A percentile compares a stretch with the other conserved stretches of the same genome.
These are phyloP conservation scores for Drosophila meridiana DNA, from an alignment of 2,888 invertebrate genomes.

Conservation along the genomic window DNA sequence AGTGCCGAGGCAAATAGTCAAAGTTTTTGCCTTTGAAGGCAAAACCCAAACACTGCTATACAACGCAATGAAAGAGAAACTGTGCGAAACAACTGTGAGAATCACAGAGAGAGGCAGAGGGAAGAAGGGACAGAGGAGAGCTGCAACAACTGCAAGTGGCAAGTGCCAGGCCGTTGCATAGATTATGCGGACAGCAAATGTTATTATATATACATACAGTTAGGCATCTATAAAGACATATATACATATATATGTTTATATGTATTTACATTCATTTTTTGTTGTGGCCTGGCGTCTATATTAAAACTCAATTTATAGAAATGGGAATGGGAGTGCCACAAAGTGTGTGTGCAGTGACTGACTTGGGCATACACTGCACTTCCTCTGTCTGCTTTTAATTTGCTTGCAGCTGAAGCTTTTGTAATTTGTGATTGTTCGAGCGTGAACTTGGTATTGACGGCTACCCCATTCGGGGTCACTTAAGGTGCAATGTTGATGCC, in stretches of 20 bases:
- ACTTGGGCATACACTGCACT: neutral
- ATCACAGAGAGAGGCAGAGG: neutral
- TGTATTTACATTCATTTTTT: constrained; percentile 23
- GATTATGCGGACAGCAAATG: constrained; percentile 60
- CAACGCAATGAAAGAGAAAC: constrained; percentile 19
- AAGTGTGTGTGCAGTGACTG: neutral
- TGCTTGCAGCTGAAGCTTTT: neutral
- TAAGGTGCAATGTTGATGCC: neutral
- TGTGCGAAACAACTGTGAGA: constrained; percentile 11
- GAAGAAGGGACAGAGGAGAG: neutral
- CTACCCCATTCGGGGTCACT: neutral
- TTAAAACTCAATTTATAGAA: constrained; percentile 7
- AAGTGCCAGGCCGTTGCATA: constrained; percentile 47
- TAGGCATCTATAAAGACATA: constrained; percentile 30
- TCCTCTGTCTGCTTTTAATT: neutral
- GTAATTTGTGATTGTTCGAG: neutral
- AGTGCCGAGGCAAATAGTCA: constrained; percentile 79
- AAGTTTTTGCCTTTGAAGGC: constrained; percentile 73
- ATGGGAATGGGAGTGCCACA: neutral
- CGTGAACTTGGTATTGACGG: neutral
- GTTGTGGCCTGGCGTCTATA: constrained; percentile 3
- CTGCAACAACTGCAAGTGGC: constrained; percentile 1
- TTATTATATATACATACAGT: constrained; percentile 41
- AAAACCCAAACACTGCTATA: constrained; percentile 25
- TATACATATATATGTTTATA: neutral